A percentile compares a stretch with the other conserved stretches of the same genome.
These are phyloP conservation scores for Pyrrhosoma nymphula DNA, from an alignment of 2,888 invertebrate species.

Conservation along the genomic window DNA sequence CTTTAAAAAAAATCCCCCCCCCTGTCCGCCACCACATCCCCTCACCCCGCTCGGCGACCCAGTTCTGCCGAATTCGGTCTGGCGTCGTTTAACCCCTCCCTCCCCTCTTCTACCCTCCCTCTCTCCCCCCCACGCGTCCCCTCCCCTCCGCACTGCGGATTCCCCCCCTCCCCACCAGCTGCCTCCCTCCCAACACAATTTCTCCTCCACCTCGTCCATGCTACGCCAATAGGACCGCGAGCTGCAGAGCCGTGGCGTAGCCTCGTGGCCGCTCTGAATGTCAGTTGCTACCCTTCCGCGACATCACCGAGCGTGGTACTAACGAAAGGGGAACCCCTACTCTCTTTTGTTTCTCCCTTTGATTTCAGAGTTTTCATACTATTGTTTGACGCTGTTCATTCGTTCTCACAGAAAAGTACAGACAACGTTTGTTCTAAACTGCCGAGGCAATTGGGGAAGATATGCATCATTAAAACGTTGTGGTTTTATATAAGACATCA, in stretches of 20 bases:
- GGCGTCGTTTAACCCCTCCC: neutral
- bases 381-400: too few relatives aligned
- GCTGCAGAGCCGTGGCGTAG: slow-evolving; percentile 3
- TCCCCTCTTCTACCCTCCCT: neutral
- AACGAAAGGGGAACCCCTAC: too few relatives aligned
- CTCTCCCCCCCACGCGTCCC: neutral
- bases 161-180: neutral
- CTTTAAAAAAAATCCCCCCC: neutral
- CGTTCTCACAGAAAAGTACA: too few relatives aligned
- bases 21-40: neutral
- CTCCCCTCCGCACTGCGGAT: neutral
- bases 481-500: too few relatives aligned
- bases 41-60: neutral
- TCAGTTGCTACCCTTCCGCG: neutral
- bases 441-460: too few relatives aligned
- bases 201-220: neutral
- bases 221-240: neutral
- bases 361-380: too few relatives aligned
- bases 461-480: too few relatives aligned
- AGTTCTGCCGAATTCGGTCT: slow-evolving; percentile 17
- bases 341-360: too few relatives aligned
- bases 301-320: neutral
- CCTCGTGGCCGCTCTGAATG: neutral
- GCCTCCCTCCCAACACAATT: neutral
- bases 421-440: too few relatives aligned